Percentiles rank a stretch among this genome's conserved stretches.
These are phyloP conservation scores for Hippotragus niger DNA, from an alignment of 2,113 vertebrate genomes.

Conservation along the genomic window DNA sequence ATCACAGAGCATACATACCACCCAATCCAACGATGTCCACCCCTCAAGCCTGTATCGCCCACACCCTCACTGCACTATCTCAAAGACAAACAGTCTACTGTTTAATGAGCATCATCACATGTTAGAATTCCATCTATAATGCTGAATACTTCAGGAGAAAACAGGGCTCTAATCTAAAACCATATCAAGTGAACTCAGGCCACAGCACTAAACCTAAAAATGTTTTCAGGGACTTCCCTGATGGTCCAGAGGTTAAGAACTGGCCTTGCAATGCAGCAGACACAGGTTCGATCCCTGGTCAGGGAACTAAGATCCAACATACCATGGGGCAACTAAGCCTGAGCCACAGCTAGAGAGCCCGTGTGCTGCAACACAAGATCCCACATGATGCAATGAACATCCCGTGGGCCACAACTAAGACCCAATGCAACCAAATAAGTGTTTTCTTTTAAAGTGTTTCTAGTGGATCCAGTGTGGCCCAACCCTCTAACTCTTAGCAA, in stretches of 20 bases:
- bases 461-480: neutral
- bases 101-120: neutral
- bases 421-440: neutral
- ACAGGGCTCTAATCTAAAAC: neutral
- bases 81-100: neutral
- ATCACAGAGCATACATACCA: neutral
- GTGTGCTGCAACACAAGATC: neutral
- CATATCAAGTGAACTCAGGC: neutral
- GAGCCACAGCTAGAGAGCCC: neutral
- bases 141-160: neutral
- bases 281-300: neutral
- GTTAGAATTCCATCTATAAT: neutral
- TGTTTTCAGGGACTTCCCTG: neutral
- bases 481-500: neutral
- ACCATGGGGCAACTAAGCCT: neutral
- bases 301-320: neutral
- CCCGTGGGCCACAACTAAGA: neutral
- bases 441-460: neutral
- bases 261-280: neutral
- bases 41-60: neutral
- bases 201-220: neutral
- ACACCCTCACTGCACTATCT: neutral
- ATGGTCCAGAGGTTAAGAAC: neutral
- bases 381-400: neutral
- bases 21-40: neutral